Conservation (phyloP, 30 jellyfish, hydroid and myxozoan species). For the Aurelia aurita complex sp. Pacific region DNA sequence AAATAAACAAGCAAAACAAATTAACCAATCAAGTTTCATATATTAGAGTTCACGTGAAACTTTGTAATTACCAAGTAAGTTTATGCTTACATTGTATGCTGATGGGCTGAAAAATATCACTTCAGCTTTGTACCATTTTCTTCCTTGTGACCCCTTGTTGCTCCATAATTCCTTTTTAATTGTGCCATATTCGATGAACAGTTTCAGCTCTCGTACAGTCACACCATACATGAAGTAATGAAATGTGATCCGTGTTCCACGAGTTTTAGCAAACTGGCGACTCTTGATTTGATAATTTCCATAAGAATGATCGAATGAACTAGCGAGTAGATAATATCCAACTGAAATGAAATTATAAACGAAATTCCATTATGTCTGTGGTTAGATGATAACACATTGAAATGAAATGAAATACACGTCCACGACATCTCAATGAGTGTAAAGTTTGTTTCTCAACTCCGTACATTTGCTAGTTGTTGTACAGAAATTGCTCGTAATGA, state of each 20-base stretch:
- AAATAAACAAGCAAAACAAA: no score
- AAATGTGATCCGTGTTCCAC: constrained; percentile 20
- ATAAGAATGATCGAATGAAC: background rate
- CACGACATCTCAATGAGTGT: no score
- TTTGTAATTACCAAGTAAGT: no score
- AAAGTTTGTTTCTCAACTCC: no score
- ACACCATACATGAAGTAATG: constrained; percentile 17
- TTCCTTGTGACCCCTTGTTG: constrained; percentile 2
- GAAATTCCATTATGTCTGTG: background rate
- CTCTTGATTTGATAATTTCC: background rate
- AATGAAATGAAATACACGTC: no score
- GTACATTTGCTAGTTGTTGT: no score
- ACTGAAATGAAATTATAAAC: background rate
- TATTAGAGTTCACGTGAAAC: no score
- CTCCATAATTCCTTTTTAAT: constrained; percentile 15
- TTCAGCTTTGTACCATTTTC: constrained; percentile 15
- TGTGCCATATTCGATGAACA: constrained; percentile 1
- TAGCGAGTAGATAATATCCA: constrained; percentile 16
- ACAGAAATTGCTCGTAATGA: no score
- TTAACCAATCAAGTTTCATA: no score
- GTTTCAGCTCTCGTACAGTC: constrained; percentile 6
- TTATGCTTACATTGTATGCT: constrained; percentile 7
- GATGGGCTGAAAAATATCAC: constrained; percentile 7
- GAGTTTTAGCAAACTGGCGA: constrained; percentile 31
- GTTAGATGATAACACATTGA: no score